Evolutionary conservation across 2,888 invertebrate genomes (phyloP), one percentile per base, ranked within the genome.

Genomic region (Platycheirus albimanus): DNA sequence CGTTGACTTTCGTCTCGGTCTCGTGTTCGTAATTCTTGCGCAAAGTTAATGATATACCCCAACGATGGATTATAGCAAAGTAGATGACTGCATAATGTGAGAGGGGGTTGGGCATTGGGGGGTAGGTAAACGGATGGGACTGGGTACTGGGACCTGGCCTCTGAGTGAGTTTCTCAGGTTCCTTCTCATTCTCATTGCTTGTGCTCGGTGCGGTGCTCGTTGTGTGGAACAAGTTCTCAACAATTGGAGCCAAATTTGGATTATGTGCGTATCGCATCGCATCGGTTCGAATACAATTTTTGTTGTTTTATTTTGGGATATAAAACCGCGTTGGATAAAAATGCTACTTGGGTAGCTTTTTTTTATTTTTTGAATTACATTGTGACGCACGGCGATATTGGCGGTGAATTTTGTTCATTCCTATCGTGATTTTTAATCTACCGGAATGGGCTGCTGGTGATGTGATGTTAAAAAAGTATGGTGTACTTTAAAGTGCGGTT

Each of bases 41-140:
- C 64, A 71, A 81, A 81, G 66, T 71, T 54, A 76, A 76, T 81
- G 71, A 76, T 71, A 76, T 76, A 76, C 75, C 69, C 71, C 61
- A 81, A 52, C 71, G 70, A 64, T 38, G 66, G 76, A 71, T 76
- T 51, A 66, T 28, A 41, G 19, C 11, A 38, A 1, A 45, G 45
- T 10, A 41, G 20, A 45, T 41, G 45, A 58, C n/a, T 19, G 52
- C 28, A 24, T 3, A 24, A 5, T 24, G 24, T 24, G 5, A 5
- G 5, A 4, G 5, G 24, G 5, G 3, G 24, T 5, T 24, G 24
- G 24, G 24, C 24, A 24, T 33, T 7, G 3, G 8, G 30, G 8
- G 30, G 30, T 7, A 8, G 30, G 30, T 4, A n/a, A n/a, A n/a
- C n/a, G n/a, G n/a, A n/a, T n/a, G n/a, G n/a, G n/a, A n/a, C n/a